Evolutionary conservation across 2,888 invertebrate species (phyloP).

Genomic region (Phalangium opilio): DNA sequence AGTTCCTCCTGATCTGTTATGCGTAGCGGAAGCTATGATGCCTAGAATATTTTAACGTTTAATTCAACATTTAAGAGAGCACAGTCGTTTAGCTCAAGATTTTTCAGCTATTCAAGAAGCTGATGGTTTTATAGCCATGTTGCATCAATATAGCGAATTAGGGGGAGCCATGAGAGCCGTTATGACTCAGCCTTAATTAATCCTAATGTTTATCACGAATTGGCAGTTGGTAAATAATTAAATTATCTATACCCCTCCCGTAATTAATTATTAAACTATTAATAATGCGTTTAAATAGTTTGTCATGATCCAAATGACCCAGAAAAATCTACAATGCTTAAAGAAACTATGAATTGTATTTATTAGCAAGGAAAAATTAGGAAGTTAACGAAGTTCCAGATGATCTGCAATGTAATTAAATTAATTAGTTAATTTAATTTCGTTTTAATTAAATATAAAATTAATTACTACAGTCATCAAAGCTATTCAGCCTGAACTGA

Average conservation of each 20-base stretch:
- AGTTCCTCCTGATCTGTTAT: constrained; percentile 73
- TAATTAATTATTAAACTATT: no score
- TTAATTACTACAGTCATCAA: background rate
- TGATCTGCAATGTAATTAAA: no score
- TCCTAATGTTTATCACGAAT: constrained; percentile 45
- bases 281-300: no score
- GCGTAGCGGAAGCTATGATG: constrained; percentile 86
- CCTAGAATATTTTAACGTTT: constrained; percentile 75
- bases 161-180: constrained; percentile 88
- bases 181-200: constrained; percentile 79
- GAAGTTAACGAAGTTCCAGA: background rate
- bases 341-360: background rate
- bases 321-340: no score
- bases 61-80: constrained; percentile 76
- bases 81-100: constrained; percentile 37
- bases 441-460: no score
- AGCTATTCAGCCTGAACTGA: constrained; percentile 37
- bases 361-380: constrained; percentile 2
- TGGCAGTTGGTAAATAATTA: constrained; percentile 25
- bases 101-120: constrained; percentile 56
- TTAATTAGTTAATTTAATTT: no score
- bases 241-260: no score
- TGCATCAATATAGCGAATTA: constrained; percentile 88
- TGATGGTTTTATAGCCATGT: constrained; percentile 72
- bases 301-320: constrained; percentile 1